phyloP scores from a whole-genome alignment of 2,888 invertebrate genomes.

The Trisateles emortualis region DNA sequence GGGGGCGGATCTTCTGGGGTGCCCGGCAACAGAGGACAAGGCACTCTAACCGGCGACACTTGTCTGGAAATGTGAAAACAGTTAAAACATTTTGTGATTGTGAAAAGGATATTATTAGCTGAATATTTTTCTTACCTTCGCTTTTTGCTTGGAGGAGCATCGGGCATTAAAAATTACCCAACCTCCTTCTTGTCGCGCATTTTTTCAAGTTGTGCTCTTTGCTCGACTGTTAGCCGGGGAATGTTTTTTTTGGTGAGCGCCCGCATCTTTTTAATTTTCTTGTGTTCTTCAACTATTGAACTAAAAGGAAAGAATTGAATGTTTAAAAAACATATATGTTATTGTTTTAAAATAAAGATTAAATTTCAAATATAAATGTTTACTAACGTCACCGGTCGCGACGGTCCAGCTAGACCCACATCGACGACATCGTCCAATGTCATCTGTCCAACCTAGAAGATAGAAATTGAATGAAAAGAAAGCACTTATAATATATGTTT shows the following conservation, averaged over 20 bases:
- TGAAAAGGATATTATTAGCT: too few species aligned
- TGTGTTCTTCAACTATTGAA: too few species aligned
- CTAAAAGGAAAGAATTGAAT: too few species aligned
- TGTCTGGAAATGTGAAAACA: neutral
- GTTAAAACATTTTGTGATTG: neutral
- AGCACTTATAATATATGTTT: too few species aligned
- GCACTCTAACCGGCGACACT: neutral
- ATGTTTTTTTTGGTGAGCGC: neutral
- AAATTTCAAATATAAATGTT: too few species aligned
- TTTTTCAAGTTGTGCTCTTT: neutral
- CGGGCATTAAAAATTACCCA: conserved; percentile 5
- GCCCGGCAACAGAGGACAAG: conserved; percentile 1
- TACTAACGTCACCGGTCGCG: too few species aligned
- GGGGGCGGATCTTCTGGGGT: conserved; percentile 1
- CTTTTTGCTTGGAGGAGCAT: conserved; percentile 1
- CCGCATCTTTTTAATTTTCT: neutral
- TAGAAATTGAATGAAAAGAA: too few species aligned
- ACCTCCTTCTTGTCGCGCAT: conserved; percentile 14
- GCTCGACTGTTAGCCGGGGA: neutral
- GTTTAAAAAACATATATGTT: too few species aligned
- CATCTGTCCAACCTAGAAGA: too few species aligned
- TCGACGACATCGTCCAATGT: too few species aligned
- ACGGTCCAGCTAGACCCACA: too few species aligned
- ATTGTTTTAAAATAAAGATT: too few species aligned
- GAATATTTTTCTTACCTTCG: neutral